Evolutionary conservation across 2,888 invertebrate genomes (phyloP), one percentile per base, ranked within the genome.

Genomic region (Galerucella nymphaeae): DNA sequence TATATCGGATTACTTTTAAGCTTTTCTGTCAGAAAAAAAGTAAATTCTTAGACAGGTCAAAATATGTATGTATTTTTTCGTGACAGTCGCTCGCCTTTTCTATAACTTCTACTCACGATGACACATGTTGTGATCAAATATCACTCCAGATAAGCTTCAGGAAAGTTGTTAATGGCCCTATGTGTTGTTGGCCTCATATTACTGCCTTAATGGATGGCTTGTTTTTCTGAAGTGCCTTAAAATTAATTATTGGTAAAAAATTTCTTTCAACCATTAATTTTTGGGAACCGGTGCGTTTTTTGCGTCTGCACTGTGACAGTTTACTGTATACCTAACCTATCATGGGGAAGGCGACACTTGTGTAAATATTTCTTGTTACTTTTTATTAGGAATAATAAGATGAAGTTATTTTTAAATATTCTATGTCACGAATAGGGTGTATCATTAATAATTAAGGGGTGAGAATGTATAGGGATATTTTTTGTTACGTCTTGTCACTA

Each of bases 141-240:
- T 83, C 83, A 80, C 78, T 76, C 76, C 77, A 78, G 78, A 79
- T 80, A 75, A 79, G 79, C 78, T 79, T 77, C 76, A 81, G 80
- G 78, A 82, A 80, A 82, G 78, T 82, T 81, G 83, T 82, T 83
- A 83, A 83, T 83, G 82, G 83, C 78, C 77, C 78, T 80, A 79
- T 82, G 79, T 79, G 81, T 82, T 82, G 30, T 58, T 42, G 80
- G 81, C 84, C 81, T 83, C 82, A 82, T 83, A 83, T 84, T 83
- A 83, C 83, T 81, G 82, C 79, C 82, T 84, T 84, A 85, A 85
- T 85, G 84, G 85, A 85, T 82, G 84, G 83, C 82, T 84, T 84
- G 85, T 84, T 85, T 85, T 84, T 84, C 83, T 83, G 80, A 81
- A 82, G 84, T 82, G 84, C 78, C 83, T 84, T 83, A 83, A 83